Evolutionary conservation across 2,797 vertebrate species (phyloP).

Genomic region (Aeoliscus strigatus): DNA sequence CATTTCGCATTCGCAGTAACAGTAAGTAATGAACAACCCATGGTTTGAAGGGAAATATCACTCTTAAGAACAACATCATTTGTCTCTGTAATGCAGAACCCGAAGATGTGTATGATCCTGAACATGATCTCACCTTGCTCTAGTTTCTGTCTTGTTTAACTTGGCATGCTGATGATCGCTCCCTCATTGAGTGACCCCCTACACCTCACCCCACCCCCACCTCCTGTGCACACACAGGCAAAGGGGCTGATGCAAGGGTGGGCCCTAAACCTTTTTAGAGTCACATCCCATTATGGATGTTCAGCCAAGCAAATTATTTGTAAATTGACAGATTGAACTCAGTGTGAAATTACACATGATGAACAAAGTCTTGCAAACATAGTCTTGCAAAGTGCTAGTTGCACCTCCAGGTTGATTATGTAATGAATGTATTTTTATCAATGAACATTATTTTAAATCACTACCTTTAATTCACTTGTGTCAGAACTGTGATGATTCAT

Average conservation of each 20-base stretch:
- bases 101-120: conserved; percentile 26
- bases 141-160: conserved; percentile 46
- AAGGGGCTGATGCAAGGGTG: conserved; percentile 47
- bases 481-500: conserved; percentile 44
- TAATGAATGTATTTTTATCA: conserved; percentile 50
- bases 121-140: conserved; percentile 27
- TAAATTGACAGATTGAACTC: conserved; percentile 72
- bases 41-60: conserved; percentile 17
- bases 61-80: conserved; percentile 2
- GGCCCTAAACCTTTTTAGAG: conserved; percentile 45
- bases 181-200: conserved; percentile 20
- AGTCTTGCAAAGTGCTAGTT: conserved; percentile 26
- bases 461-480: conserved; percentile 43
- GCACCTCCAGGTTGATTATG: conserved; percentile 26
- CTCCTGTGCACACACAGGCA: conserved; percentile 20
- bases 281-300: conserved; percentile 69
- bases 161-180: conserved; percentile 45
- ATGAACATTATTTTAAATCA: conserved; percentile 36
- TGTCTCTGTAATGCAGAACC: conserved; percentile 13
- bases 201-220: conserved; percentile 58
- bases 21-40: conserved; percentile 27
- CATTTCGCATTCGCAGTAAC: conserved; percentile 45
- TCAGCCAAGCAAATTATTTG: too few relatives aligned
- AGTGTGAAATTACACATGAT: conserved; percentile 44
- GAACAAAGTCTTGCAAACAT: conserved; percentile 47